Base-by-base conservation (phyloP, 2,888 invertebrate genomes). In the Schrankia costaestrigalis region DNA sequence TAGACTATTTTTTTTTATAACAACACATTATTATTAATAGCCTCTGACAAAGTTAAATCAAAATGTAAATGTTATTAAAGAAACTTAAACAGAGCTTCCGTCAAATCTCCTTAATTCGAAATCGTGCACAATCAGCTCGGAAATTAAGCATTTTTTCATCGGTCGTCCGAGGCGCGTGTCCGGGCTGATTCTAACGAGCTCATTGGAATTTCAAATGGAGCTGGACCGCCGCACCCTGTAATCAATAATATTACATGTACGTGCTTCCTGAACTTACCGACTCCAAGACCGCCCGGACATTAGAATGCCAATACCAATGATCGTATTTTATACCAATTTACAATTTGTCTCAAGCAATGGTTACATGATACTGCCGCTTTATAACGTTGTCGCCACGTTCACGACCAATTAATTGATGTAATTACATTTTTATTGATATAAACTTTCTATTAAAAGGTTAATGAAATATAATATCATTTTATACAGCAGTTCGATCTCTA, bases 221-320 rank as follows among this genome's bases (percentile, higher is more conserved):
- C 71, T 72, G 75, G 78, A 75, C 79, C 72, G 71, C 70, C 76
- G 76, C 78, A 71, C 82, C 74, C 80, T 61, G 78, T 80, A 81
- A 87, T 87, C 86, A 86, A 87, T 86, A 85, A 85, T 84, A 86
- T 84, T 83, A 85, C 79, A 81, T 76, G 84, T 82, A 85, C 82
- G 82, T 81, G 83, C 71, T 77, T 80, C 75, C 80, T 78, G 72
- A 75, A 81, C 71, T 66, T 64, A 43, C 63, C 53, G 63, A n/a
- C 61, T 58, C 56, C 55, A 58, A 63, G 62, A 63, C 57, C 60
- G 54, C 56, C 50, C 53, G 53, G 36, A 62, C 58, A 58, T 49
- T 44, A 34, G 46, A 47, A 58, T 42, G 55, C 46, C n/a, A 57
- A 53, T 49, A 46, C 39, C 31, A 26, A 31, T 45, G 38, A 52